These are phyloP conservation scores for Steinernema hermaphroditum DNA, from an alignment of 2,888 invertebrate species.

Conservation along the genomic window DNA sequence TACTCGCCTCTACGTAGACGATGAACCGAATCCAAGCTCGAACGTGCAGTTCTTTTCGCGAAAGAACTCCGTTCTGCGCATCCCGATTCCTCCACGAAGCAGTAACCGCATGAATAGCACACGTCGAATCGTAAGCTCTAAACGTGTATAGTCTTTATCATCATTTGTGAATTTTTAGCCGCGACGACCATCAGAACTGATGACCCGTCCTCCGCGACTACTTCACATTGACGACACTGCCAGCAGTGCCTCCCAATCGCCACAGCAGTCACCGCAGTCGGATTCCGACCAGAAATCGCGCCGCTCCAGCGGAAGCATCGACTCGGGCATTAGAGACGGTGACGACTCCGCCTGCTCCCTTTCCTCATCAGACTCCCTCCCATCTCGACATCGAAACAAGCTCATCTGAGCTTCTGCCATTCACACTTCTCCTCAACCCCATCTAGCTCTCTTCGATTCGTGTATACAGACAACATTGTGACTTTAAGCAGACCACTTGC, in stretches of 20 bases:
- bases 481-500: conserved; percentile 19
- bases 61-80: conserved; percentile 64
- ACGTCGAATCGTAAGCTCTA: conserved; percentile 40
- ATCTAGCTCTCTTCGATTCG: conserved; percentile 25
- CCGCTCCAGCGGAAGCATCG: conserved; percentile 20
- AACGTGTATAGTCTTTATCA: background rate
- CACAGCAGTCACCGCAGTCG: conserved; percentile 7
- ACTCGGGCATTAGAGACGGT: conserved; percentile 1
- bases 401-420: background rate
- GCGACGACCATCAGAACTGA: conserved; percentile 50
- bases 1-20: conserved; percentile 58
- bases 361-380: conserved; percentile 18
- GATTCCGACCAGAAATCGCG: conserved; percentile 19
- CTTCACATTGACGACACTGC: conserved; percentile 14
- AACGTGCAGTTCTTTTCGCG: conserved; percentile 62
- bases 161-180: conserved; percentile 37
- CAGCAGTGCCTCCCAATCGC: conserved; percentile 18
- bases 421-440: too few relatives aligned
- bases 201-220: conserved; percentile 34
- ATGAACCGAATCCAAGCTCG: conserved; percentile 38
- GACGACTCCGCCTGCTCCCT: conserved; percentile 23
- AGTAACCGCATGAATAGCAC: conserved; percentile 58
- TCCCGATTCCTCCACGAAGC: conserved; percentile 62
- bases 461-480: conserved; percentile 23
- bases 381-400: background rate